phyloP scores from a whole-genome alignment of 2,888 invertebrate genomes.

The Oscheius onirici region DNA sequence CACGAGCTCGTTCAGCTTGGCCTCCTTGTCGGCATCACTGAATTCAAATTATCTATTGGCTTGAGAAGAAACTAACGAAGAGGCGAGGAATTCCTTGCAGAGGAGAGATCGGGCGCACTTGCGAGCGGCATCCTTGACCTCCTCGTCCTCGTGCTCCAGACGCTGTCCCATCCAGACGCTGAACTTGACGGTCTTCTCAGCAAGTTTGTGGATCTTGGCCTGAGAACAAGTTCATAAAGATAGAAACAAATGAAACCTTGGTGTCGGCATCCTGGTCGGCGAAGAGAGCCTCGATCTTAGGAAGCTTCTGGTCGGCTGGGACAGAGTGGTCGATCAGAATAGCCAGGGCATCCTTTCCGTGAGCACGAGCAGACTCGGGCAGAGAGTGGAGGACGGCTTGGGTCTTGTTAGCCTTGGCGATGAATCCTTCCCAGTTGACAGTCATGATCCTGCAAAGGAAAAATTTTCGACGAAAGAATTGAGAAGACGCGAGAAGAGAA shows the following conservation, averaged over 20 bases:
- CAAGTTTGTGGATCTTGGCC: constrained; percentile 24
- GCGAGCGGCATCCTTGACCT: constrained; percentile 18
- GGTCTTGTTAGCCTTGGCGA: constrained; percentile 25
- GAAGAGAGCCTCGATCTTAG: constrained; percentile 26
- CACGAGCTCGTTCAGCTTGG: constrained; percentile 19
- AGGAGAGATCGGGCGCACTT: constrained; percentile 4
- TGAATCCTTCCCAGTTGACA: constrained; percentile 27
- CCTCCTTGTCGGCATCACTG: constrained; percentile 14
- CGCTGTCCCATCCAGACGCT: constrained; percentile 27
- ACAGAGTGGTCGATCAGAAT: constrained; percentile 19
- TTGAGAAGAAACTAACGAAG: background rate
- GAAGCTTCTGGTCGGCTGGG: constrained; percentile 6
- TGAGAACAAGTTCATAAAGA: background rate
- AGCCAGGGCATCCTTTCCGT: constrained; percentile 16
- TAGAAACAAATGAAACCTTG: no score
- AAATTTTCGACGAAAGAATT: background rate
- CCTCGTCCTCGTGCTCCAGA: constrained; percentile 21
- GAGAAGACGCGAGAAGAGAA: background rate
- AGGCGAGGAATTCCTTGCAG: constrained; percentile 18
- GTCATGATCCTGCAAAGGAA: constrained; percentile 15
- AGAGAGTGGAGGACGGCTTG: background rate
- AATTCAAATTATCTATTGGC: background rate
- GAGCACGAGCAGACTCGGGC: constrained; percentile 15
- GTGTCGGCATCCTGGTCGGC: constrained; percentile 22
- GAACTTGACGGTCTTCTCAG: constrained; percentile 21